Percentiles rank a stretch among this genome's conserved stretches.
These are phyloP conservation scores for Elysia chlorotica DNA, from an alignment of 1,140 invertebrate genomes.

Conservation along the genomic window DNA sequence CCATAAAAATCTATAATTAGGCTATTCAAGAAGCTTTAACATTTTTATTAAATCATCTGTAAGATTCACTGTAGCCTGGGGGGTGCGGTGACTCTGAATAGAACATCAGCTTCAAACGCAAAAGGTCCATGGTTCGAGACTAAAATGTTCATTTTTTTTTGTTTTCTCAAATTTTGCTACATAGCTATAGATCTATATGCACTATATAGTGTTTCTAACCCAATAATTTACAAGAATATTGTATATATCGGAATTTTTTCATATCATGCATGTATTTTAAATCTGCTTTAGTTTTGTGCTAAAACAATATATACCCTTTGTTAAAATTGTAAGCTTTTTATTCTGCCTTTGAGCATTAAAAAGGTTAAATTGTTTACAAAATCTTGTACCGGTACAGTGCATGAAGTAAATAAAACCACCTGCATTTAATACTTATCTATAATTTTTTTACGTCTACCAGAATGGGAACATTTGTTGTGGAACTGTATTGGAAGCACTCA, in stretches of 20 bases:
- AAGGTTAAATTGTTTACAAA: background rate
- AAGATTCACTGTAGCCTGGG: no score
- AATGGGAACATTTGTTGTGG: constrained; percentile 89
- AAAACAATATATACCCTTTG: background rate
- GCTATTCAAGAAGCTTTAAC: background rate
- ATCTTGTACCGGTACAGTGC: background rate
- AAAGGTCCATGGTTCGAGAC: no score
- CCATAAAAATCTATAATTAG: background rate
- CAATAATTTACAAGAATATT: no score
- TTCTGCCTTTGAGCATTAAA: background rate
- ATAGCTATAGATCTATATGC: no score
- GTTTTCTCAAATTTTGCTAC: no score
- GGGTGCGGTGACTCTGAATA: no score
- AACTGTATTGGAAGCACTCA: constrained; percentile 98
- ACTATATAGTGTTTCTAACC: no score
- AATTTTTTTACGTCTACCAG: constrained; percentile 69
- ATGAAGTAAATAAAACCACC: no score
- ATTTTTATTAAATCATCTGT: background rate
- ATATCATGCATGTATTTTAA: no score
- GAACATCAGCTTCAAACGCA: no score
- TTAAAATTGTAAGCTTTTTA: background rate
- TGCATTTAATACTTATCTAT: background rate
- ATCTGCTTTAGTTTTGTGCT: background rate
- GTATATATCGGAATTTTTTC: no score
- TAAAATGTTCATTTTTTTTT: no score